Base-by-base conservation (phyloP, 2,888 invertebrate species). In the Mesochorus sp. region DNA sequence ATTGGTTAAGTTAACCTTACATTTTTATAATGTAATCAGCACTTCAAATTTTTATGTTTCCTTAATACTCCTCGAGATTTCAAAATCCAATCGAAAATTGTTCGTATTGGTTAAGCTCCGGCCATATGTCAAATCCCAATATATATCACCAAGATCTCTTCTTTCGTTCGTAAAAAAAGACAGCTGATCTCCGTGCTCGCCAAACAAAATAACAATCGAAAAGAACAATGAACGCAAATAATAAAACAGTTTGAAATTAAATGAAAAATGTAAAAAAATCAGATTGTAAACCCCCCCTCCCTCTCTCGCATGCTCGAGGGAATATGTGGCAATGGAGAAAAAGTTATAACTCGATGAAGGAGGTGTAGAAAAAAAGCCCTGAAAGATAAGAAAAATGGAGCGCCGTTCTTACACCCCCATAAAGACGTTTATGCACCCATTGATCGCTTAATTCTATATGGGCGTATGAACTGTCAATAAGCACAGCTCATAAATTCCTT, bases 341-440 rank as follows among this genome's bases (percentile, higher is more conserved):
- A 66, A 47, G 73, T 64, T 73, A 49, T 34, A 73, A 64, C 73
- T 64, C 64, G 73, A 73, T 49, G 57, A 66, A 57, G 64, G 34
- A 47, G 17, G 55, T 55, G 73, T 64, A 47, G 42, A 6, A 37
- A 34, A 73, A 64, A 73, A 55, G 26, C 53, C 53, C 72, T 64
- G 44, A 55, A 53, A 64, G 72, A 14, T 62, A 21, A 28, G 14
- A 53, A 28, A 21, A 37, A 59, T 61, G 31, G 39, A 66, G 17
- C 28, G 12, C 19, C 12, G 17, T 24, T 39, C 61, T 59, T 49
- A 39, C 53, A 53, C n/a, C n/a, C 55, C 24, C 37, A 59, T 42
- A 14, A 10, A 37, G n/a, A 6, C 10, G 37, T 14, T 42, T 42
- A 42, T 14, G 17, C 8, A 2, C 8, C 4, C 17, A n/a, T 42